A percentile compares a stretch with the other conserved stretches of the same genome.
phyloP scores from a whole-genome alignment of 2,888 invertebrate genomes.

The Pristionchus maxplancki region DNA sequence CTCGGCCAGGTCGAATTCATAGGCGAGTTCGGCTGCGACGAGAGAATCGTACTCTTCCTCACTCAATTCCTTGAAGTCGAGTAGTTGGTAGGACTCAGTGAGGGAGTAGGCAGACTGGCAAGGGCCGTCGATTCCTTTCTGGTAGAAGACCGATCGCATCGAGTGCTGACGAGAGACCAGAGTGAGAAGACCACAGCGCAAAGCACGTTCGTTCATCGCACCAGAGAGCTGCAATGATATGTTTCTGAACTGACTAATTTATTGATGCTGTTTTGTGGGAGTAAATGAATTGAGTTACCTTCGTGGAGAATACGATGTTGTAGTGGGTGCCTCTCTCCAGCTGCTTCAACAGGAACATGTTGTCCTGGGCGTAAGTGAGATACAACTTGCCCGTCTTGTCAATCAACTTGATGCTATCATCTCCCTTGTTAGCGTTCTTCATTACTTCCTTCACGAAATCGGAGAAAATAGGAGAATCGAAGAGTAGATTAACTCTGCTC shows the following conservation, averaged over 20 bases:
- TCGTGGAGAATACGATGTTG: slow-evolving; percentile 70
- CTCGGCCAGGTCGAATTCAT: slow-evolving; percentile 53
- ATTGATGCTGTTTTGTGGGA: not conserved
- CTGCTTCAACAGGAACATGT: slow-evolving; percentile 70
- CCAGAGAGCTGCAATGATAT: not conserved
- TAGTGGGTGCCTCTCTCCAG: slow-evolving; percentile 63
- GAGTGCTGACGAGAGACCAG: slow-evolving; percentile 63
- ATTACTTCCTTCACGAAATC: slow-evolving; percentile 53
- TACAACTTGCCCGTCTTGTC: slow-evolving; percentile 52
- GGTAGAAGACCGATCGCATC: slow-evolving; percentile 60
- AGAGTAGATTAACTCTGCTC: slow-evolving; percentile 60
- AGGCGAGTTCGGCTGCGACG: slow-evolving; percentile 53
- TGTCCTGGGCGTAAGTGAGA: slow-evolving; percentile 69
- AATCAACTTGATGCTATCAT: slow-evolving; percentile 17
- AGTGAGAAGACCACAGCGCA: slow-evolving; percentile 56
- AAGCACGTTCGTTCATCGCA: slow-evolving; percentile 52
- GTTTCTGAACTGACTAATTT: not conserved
- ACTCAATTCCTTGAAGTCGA: slow-evolving; percentile 23
- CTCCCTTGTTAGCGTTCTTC: not conserved
- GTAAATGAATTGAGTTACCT: slow-evolving; percentile 52
- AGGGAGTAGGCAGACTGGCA: slow-evolving; percentile 58
- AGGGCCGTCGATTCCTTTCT: slow-evolving; percentile 14
- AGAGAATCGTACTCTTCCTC: slow-evolving; percentile 20
- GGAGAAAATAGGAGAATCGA: slow-evolving; percentile 63
- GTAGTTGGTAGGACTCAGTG: slow-evolving; percentile 59